phyloP scores from a whole-genome alignment of 2,113 vertebrate species.

The Pseudorectes ferrugineus region DNA sequence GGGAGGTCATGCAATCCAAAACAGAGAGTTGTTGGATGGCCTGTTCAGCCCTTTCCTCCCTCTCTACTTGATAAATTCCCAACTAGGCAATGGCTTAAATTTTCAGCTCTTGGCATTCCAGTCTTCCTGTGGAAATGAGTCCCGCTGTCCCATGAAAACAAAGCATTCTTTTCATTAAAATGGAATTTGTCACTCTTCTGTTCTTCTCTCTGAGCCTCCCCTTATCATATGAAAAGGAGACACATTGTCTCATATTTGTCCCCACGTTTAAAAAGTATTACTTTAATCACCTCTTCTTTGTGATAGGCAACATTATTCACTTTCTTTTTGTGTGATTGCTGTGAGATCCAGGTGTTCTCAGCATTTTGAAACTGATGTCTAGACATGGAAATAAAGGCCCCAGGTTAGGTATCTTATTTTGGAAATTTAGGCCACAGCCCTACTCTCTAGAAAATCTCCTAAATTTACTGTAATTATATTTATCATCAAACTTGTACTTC shows the following conservation, averaged over 20 bases:
- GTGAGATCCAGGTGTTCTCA: neutral
- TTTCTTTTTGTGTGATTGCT: neutral
- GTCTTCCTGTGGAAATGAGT: neutral
- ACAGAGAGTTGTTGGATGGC: neutral
- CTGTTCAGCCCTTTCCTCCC: neutral
- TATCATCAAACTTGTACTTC: neutral
- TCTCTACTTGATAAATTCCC: neutral
- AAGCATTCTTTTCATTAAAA: neutral
- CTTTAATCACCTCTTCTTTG: neutral
- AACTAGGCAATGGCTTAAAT: neutral
- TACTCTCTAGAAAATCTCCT: neutral
- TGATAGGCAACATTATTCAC: neutral
- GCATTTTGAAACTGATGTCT: neutral
- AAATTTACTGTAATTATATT: neutral
- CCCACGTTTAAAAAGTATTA: neutral
- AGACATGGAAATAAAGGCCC: neutral
- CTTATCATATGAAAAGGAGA: neutral
- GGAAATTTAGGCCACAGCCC: neutral
- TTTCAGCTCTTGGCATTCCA: neutral
- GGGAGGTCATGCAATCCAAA: neutral
- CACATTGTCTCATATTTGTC: neutral
- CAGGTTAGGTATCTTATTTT: neutral
- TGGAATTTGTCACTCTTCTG: slow-evolving; percentile 17
- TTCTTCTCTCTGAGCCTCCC: neutral
- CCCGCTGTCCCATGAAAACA: neutral